Base-by-base conservation (phyloP, 2,113 vertebrate species). In the Paratilapia polleni region DNA sequence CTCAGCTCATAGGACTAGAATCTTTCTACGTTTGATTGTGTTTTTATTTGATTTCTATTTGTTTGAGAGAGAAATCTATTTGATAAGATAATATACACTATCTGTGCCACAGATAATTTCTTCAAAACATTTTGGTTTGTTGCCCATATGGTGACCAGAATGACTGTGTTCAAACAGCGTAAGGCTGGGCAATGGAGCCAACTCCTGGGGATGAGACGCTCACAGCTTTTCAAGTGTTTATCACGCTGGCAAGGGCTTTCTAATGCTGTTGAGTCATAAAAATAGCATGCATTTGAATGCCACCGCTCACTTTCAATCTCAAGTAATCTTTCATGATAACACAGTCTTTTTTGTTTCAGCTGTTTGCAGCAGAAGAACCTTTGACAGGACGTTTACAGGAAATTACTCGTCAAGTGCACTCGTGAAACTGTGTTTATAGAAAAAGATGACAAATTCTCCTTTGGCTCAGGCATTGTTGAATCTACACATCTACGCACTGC, bases 221-320 rank as follows among this genome's bases (percentile, higher is more conserved):
- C 74, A 84, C 89, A 82, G 93, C 87, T 91, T 93, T 92, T 90
- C 77, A 91, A 94, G 89, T 92, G 92, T 95, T 94, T 94, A 93
- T 95, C 93, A 90, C 76, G 26, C 88, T 91, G 91, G 89, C 92
- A 91, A 31, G 38, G 87, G 78, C 90, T 92, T 93, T 91, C 77
- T 87, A 87, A 93, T 92, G 94, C 93, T 88, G 89, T 91, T 31
- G 84, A 91, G 91, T 91, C 91, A 90, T 88, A 93, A 92, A 94
- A 94, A 94, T 93, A 94, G 94, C 92, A 90, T 74, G 84, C 88
- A 81, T 89, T 56, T 83, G 82, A 93, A 91, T 89, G 89, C 88
- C 86, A 85, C 83, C 12, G 85, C 93, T 89, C 89, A 58, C 87
- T 90, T 90, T 89, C 59, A 92, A 82, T 91, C 82, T 85, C 36